Evolutionary conservation across 2,113 vertebrate genomes (phyloP).

Genomic region (Fregetta grallaria): DNA sequence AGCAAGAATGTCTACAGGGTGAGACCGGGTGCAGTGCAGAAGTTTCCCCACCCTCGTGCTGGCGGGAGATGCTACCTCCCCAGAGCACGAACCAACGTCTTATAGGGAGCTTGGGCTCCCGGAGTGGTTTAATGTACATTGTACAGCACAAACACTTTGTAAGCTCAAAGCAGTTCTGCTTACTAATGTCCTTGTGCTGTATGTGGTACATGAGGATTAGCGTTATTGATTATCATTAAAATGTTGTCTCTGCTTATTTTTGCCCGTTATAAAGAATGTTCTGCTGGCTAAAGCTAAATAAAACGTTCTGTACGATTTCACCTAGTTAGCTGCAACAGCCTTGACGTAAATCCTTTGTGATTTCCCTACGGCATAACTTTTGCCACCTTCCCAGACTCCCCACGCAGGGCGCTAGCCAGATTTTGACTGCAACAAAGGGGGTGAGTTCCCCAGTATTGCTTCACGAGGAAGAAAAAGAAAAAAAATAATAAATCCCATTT

Average conservation of each 20-base stretch:
- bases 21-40: neutral
- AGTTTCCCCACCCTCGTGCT: neutral
- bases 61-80: neutral
- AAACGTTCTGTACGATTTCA: neutral
- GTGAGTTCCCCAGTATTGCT: neutral
- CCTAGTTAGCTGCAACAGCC: neutral
- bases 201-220: neutral
- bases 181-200: neutral
- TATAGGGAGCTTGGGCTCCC: neutral
- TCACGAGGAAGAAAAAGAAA: neutral
- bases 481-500: neutral
- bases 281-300: neutral
- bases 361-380: neutral
- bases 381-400: neutral
- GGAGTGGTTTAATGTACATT: neutral
- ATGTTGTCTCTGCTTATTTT: neutral
- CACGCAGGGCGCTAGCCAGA: no score
- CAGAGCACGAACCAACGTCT: neutral
- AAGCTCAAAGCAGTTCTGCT: neutral
- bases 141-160: neutral
- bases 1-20: neutral
- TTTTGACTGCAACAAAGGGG: neutral
- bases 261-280: neutral
- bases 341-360: neutral
- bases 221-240: neutral